Base-by-base conservation (phyloP, 2,888 invertebrate species). In the Cephus spinipes region DNA sequence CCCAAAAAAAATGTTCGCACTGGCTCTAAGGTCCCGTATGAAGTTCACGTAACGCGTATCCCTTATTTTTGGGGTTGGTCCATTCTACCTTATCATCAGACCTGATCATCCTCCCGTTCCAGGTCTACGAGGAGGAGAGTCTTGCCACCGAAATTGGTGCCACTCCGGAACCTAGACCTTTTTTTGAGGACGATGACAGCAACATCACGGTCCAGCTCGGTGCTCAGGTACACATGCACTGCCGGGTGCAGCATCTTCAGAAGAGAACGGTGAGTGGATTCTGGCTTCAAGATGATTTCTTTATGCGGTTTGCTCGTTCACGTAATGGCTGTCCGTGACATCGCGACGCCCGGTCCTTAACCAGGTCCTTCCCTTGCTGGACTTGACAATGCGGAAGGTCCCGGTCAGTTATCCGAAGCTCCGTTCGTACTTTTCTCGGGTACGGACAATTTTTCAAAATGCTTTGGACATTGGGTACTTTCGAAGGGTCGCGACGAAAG, bases 141-240 rank as follows among this genome's bases (percentile, higher is more conserved):
- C 85, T 86, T 73, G 88, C 89, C 11, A 91, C 91, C 76, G 91
- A 91, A 81, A 90, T 89, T 76, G 88, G 89, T 73, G 88, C 95
- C n/a, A 94, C 94, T 4, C 93, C 94, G 15, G 95, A 95, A 85
- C 95, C 96, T 0, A 92, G 95, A 82, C 96, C 96, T 0, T 95
- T 94, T 91, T 96, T 96, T 90, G 95, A 95, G 87, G 95, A 95
- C 86, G 92, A 93, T 1, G 92, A 93, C 83, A 91, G 91, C 79
- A 93, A 93, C 85, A 90, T 93, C 80, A 93, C 93, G 2, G 92
- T 92, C n/a, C 93, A 93, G 80, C 90, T 93, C 76, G 93, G 93
- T 12, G 91, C 92, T 68, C 90, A 92, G 76, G 92, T 93, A 36
- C 91, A 92, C 80, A 90, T 93, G 81, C 93, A 93, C 85, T 93